Percentiles rank a stretch among this genome's conserved stretches.
Conservation (phyloP, 2,888 invertebrate genomes). For the Idaea straminata region DNA sequence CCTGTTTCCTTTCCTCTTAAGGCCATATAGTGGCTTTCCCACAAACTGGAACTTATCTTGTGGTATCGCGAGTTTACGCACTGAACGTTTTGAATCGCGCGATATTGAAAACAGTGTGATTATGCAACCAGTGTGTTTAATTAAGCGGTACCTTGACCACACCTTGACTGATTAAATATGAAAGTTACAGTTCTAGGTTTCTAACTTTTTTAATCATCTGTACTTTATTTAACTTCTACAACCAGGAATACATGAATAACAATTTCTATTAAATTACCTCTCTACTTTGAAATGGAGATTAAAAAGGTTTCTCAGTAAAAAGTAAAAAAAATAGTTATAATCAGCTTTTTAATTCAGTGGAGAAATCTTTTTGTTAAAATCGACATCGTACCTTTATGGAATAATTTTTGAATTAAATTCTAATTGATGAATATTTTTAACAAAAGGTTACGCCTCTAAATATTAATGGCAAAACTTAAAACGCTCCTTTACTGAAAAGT, state of each 20-base stretch:
- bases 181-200: background rate
- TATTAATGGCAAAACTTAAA: background rate
- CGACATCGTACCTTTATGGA: slow-evolving; percentile 19
- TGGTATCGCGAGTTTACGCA: too few relatives aligned
- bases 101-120: too few relatives aligned
- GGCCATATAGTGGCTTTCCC: too few relatives aligned
- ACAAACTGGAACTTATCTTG: too few relatives aligned
- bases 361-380: slow-evolving; percentile 40
- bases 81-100: too few relatives aligned
- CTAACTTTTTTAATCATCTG: background rate
- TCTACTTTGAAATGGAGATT: slow-evolving; percentile 24
- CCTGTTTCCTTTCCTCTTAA: too few relatives aligned
- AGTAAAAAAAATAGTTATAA: slow-evolving; percentile 15
- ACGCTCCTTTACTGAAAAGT: slow-evolving; percentile 1
- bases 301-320: slow-evolving; percentile 24
- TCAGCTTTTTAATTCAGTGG: slow-evolving; percentile 19
- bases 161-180: background rate
- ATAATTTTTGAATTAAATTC: background rate
- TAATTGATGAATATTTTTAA: background rate
- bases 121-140: background rate
- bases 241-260: slow-evolving; percentile 19
- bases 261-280: slow-evolving; percentile 17
- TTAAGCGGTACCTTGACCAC: background rate
- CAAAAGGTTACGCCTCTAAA: background rate
- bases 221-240: background rate